Conservation (phyloP, 1,140 invertebrate species). For the Bombus ignitus region DNA sequence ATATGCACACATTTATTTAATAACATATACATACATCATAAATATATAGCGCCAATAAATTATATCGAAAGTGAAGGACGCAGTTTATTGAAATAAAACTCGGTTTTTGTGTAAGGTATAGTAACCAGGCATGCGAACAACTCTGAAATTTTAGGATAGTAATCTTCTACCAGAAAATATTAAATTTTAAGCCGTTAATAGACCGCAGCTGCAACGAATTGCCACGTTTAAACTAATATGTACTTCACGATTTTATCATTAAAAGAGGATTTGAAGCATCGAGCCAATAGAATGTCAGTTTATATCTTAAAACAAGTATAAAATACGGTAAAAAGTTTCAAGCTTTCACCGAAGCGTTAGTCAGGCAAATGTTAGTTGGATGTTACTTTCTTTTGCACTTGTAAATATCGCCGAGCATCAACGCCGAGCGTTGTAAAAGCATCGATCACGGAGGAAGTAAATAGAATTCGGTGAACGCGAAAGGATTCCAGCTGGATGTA, state of each 20-base stretch:
- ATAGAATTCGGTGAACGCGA: neutral
- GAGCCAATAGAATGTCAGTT: neutral
- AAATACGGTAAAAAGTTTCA: conserved; percentile 38
- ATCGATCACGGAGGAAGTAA: neutral
- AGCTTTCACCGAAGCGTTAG: conserved; percentile 51
- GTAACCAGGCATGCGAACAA: no score
- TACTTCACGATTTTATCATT: neutral
- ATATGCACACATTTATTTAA: no score
- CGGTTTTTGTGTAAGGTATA: no score
- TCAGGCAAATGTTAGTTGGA: conserved; percentile 28
- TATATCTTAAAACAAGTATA: conserved; percentile 26
- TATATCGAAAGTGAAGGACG: no score
- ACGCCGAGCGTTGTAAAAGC: conserved; percentile 12
- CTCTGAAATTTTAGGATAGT: no score
- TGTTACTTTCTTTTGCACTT: conserved; percentile 53
- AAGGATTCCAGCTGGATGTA: neutral
- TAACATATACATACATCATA: no score
- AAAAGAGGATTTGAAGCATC: neutral
- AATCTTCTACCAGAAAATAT: no score
- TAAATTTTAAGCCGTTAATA: neutral
- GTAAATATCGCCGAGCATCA: conserved; percentile 10
- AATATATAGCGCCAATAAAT: no score
- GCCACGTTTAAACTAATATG: no score
- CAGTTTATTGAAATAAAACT: no score
- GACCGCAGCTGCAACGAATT: neutral